Conservation (phyloP, 2,113 vertebrate species). For the Cyanoliseus patagonus region DNA sequence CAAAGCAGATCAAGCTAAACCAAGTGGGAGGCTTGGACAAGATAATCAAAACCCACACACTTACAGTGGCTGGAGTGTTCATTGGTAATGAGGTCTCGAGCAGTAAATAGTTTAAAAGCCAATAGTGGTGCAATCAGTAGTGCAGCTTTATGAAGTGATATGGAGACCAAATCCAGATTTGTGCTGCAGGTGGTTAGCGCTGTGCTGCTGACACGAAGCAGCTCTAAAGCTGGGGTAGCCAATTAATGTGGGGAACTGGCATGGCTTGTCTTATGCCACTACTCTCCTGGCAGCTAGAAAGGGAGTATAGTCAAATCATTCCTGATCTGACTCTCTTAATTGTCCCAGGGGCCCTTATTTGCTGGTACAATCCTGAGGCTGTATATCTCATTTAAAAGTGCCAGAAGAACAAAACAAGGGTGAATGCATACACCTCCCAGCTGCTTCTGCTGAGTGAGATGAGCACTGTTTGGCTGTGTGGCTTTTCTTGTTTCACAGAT, state of each 20-base stretch:
- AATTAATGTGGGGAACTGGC: neutral
- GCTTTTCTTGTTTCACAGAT: neutral
- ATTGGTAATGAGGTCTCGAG: neutral
- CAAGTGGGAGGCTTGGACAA: neutral
- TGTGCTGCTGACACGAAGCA: neutral
- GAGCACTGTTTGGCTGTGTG: rapidly evolving
- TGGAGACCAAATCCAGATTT: neutral
- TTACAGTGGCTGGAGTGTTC: neutral
- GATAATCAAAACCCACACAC: neutral
- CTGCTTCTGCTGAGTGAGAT: neutral
- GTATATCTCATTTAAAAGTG: neutral
- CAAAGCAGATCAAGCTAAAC: neutral
- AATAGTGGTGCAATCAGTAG: neutral
- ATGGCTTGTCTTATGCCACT: neutral
- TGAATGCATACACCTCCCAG: neutral
- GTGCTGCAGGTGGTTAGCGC: neutral
- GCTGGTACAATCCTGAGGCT: neutral
- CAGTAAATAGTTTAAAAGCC: neutral
- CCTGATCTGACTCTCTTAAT: neutral
- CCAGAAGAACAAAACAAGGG: neutral
- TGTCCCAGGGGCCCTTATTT: neutral
- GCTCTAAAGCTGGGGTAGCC: neutral
- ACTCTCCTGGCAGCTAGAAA: neutral
- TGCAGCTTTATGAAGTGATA: neutral
- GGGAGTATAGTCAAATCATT: neutral